Evolutionary conservation across 2,888 invertebrate species (phyloP).

Genomic region (Hemistola chrysoprasaria): DNA sequence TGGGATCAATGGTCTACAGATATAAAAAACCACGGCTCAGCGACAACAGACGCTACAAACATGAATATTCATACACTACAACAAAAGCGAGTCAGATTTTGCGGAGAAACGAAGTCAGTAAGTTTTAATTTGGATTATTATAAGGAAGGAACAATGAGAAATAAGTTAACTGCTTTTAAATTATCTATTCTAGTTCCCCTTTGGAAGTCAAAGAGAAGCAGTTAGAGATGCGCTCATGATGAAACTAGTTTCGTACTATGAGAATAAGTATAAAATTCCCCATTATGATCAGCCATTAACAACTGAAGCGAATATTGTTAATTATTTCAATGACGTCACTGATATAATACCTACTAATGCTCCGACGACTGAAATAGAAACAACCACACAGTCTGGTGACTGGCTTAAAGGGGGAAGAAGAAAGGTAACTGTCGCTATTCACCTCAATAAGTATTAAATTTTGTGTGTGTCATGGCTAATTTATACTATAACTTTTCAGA

Average conservation of each 20-base stretch:
- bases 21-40: conserved; percentile 24
- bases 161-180: conserved; percentile 5
- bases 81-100: conserved; percentile 15
- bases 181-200: conserved; percentile 26
- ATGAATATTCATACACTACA: conserved; percentile 21
- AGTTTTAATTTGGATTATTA: conserved; percentile 24
- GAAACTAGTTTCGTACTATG: conserved; percentile 64
- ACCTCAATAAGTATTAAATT: too few relatives aligned
- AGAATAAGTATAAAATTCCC: conserved; percentile 55
- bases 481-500: too few relatives aligned
- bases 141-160: conserved; percentile 4
- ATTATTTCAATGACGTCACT: not conserved
- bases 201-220: conserved; percentile 37
- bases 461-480: too few relatives aligned
- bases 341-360: too few relatives aligned
- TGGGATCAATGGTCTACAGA: conserved; percentile 45
- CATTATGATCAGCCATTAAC: conserved; percentile 18
- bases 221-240: conserved; percentile 55
- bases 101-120: conserved; percentile 37
- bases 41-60: conserved; percentile 7
- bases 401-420: too few relatives aligned
- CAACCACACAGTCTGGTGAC: too few relatives aligned
- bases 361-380: too few relatives aligned
- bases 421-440: too few relatives aligned
- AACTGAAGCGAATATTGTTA: not conserved